Conservation (phyloP, 1,140 invertebrate genomes). For the Eriocheir sinensis region DNA sequence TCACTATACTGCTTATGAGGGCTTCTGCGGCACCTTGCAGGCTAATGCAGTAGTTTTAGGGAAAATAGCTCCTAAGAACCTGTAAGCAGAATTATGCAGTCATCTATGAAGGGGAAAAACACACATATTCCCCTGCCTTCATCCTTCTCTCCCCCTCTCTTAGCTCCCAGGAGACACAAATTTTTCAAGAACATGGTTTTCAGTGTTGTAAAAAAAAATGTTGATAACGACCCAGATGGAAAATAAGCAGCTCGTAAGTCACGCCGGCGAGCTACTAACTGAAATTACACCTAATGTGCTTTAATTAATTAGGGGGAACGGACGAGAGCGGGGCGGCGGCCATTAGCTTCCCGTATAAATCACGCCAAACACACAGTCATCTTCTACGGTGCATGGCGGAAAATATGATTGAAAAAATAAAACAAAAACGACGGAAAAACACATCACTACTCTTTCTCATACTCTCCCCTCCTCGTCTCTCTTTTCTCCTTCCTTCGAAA, state of each 20-base stretch:
- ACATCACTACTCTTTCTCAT: no score
- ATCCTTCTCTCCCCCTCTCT: background rate
- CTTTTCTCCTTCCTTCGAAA: no score
- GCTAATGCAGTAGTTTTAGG: no score
- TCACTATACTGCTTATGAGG: no score
- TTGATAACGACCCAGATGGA: constrained; percentile 19
- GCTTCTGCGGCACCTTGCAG: no score
- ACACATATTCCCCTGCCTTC: background rate
- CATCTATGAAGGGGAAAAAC: background rate
- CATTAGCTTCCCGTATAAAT: constrained; percentile 24
- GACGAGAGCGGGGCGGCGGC: background rate
- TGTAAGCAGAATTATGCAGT: background rate
- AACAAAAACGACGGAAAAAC: no score
- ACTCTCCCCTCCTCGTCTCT: no score
- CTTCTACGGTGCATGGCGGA: background rate
- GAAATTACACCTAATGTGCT: constrained; percentile 56
- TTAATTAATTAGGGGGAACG: constrained; percentile 33
- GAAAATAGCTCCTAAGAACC: background rate
- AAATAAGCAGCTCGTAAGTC: constrained; percentile 42
- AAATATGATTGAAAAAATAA: no score
- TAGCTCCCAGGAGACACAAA: constrained; percentile 21
- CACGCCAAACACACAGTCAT: background rate
- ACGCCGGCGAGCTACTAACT: constrained; percentile 37
- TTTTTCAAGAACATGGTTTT: constrained; percentile 42
- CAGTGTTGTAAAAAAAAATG: constrained; percentile 25